Evolutionary conservation across 2,797 vertebrate genomes (phyloP).

Genomic region (Prionace glauca): DNA sequence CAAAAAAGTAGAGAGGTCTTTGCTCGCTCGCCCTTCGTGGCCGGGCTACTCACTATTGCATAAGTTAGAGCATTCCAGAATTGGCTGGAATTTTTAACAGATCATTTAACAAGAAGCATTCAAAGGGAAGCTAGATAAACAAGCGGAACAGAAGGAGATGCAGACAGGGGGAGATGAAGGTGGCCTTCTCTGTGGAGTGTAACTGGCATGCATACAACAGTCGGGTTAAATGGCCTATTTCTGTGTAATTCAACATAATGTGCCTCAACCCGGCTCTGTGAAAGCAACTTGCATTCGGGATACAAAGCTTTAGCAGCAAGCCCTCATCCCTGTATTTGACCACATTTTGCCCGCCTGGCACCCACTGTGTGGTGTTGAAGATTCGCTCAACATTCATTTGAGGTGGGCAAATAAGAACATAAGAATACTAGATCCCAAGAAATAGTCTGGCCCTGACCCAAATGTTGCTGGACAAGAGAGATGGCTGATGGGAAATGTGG

Average conservation of each 20-base stretch:
- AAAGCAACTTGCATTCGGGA: neutral
- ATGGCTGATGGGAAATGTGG: too few relatives aligned
- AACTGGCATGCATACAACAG: neutral
- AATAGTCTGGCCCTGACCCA: too few relatives aligned
- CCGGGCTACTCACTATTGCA: neutral
- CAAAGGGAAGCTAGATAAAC: neutral
- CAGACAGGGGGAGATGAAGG: neutral
- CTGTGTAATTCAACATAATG: neutral
- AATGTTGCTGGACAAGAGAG: too few relatives aligned
- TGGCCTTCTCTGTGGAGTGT: neutral
- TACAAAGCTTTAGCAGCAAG: neutral
- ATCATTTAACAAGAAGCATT: neutral
- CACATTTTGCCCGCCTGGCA: neutral
- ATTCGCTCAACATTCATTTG: neutral
- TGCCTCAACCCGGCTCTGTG: neutral
- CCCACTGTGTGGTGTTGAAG: neutral
- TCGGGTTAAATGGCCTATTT: neutral
- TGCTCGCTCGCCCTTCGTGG: neutral
- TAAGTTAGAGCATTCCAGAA: neutral
- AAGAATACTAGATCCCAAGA: too few relatives aligned
- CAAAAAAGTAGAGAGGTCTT: neutral
- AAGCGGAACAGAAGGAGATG: neutral
- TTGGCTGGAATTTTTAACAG: neutral
- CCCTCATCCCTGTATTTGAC: neutral
- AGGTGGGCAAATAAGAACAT: neutral